Percentiles rank a stretch among this genome's conserved stretches.
These are phyloP conservation scores for Luffia ferchaultella DNA, from an alignment of 2,888 invertebrate species.

Conservation along the genomic window DNA sequence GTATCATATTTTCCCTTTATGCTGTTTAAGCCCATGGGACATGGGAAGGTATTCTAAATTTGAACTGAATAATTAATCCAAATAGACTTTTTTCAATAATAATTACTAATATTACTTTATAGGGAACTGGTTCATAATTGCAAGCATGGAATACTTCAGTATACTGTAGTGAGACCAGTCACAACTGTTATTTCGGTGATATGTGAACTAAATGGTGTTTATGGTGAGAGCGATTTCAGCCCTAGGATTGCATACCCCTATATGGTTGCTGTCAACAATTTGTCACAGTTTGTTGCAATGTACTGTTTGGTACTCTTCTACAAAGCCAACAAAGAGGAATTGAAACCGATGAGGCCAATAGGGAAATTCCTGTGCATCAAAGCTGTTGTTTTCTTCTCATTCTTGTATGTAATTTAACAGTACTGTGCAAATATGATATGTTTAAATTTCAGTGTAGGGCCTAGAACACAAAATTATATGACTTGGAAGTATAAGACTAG, in stretches of 20 bases:
- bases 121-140: slow-evolving; percentile 93
- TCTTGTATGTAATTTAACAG: slow-evolving; percentile 80
- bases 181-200: slow-evolving; percentile 91
- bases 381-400: slow-evolving; percentile 97
- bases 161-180: slow-evolving; percentile 89
- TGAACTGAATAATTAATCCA: too few species aligned
- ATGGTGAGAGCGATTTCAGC: slow-evolving; percentile 91
- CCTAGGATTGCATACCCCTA: slow-evolving; percentile 89
- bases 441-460: too few species aligned
- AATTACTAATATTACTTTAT: too few species aligned
- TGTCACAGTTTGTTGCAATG: slow-evolving; percentile 96
- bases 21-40: slow-evolving; percentile 91
- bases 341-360: slow-evolving; percentile 92
- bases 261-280: slow-evolving; percentile 86
- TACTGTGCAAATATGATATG: too few species aligned
- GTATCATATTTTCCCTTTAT: slow-evolving; percentile 89
- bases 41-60: slow-evolving; percentile 79
- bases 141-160: slow-evolving; percentile 96
- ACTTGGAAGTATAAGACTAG: too few species aligned
- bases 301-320: slow-evolving; percentile 96
- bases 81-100: too few species aligned
- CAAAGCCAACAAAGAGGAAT: slow-evolving; percentile 83
- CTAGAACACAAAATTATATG: too few species aligned
- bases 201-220: slow-evolving; percentile 84
- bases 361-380: slow-evolving; percentile 97